Evolutionary conservation across 2,797 vertebrate genomes (phyloP).

Genomic region (Vipera ursinii): DNA sequence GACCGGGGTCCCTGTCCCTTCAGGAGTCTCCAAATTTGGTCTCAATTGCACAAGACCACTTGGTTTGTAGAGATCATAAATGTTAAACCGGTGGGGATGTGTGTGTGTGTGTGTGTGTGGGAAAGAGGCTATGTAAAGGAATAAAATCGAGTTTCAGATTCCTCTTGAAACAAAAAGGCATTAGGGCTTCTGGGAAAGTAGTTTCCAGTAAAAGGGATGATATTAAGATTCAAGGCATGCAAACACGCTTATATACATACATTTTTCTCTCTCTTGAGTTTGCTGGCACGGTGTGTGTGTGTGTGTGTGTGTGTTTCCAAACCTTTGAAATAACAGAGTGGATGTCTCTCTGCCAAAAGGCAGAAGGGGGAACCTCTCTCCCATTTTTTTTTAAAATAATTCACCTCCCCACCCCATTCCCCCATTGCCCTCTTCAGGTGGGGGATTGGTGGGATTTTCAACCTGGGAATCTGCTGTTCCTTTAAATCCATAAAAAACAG

Average conservation of each 20-base stretch:
- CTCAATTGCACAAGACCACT: background rate
- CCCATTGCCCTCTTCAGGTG: background rate
- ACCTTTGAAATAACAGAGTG: background rate
- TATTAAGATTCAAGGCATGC: slow-evolving; percentile 57
- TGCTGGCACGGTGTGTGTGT: slow-evolving; percentile 39
- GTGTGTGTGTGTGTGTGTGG: accelerated
- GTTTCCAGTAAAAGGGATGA: background rate
- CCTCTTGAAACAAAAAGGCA: background rate
- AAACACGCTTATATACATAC: background rate
- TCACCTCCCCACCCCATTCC: too few relatives aligned
- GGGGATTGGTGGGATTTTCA: background rate
- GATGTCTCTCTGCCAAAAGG: background rate
- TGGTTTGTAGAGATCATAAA: background rate
- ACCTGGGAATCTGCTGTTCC: slow-evolving; percentile 21
- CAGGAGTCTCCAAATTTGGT: background rate
- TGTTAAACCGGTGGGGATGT: background rate
- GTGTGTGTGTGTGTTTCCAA: background rate
- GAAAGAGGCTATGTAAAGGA: background rate
- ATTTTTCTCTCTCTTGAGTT: background rate
- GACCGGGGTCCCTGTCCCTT: background rate
- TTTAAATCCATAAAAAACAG: slow-evolving; percentile 3
- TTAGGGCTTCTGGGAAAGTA: slow-evolving; percentile 14
- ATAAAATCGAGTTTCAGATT: background rate
- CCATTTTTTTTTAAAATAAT: background rate
- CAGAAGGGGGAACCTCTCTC: background rate